Evolutionary conservation across 2,797 vertebrate genomes (phyloP), one percentile per base, ranked within the genome.

Genomic region (Sebastes itinus): DNA sequence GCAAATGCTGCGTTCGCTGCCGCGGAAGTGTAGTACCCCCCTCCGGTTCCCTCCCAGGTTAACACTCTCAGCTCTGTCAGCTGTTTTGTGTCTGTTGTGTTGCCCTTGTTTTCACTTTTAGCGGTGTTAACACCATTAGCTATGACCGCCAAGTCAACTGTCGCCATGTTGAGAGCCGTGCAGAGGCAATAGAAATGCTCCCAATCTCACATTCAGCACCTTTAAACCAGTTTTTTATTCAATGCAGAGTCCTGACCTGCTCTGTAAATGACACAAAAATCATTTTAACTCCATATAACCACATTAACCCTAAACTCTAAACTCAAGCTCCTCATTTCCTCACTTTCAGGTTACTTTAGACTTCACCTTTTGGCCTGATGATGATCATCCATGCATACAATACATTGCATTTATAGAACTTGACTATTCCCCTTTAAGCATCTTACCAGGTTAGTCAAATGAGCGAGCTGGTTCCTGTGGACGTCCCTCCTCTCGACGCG

Each of bases 401-500:
- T 25, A 23, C 6, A 18, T n/a, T 33, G 6, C 14, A 25, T 76
- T 46, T 54, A 60, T 10, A 13, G 20, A 70, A 59, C 3, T 25
- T 22, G n/a, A 42, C 13, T 32, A 14, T 70, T 70, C 5, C 18
- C 10, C 13, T 9, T 38, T 38, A 35, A 11, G 46, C 32, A 7
- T 67, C 95, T 95, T 77, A 97, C 96, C 96, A 97, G 91, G 90
- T 95, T 96, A 2, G 93, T 93, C 81, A 94, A 70, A 18, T 95
- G 94, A 11, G 94, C 78, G 7, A 96, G 91, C 1, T 85, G 90
- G 28, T 89, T 92, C 82, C 79, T 93, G 69, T 94, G 88, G 18
- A 87, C 78, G 1, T 96, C 95, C 73, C 95, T 94, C 90, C 84
- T 95, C 89, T 94, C 95, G 0, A 96, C 81, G 4, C 72, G 95